Conservation (phyloP, 1,140 invertebrate species). For the Olivierus martensii region DNA sequence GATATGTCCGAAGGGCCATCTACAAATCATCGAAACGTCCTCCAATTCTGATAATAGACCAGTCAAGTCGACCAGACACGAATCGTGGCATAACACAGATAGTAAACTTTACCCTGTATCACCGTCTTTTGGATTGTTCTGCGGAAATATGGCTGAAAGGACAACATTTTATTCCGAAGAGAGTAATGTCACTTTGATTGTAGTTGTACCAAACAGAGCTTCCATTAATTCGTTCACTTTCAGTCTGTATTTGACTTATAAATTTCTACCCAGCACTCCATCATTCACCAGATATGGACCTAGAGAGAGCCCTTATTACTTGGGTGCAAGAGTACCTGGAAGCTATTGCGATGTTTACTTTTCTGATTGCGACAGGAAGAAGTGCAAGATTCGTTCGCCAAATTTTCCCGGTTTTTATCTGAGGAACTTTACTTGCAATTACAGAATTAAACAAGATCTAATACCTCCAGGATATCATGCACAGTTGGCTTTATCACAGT, state of each 20-base stretch:
- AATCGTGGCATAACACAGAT: no score
- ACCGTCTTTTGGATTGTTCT: slow-evolving; percentile 4
- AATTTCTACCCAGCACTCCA: slow-evolving; percentile 11
- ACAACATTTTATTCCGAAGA: slow-evolving; percentile 16
- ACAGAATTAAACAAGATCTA: slow-evolving; percentile 10
- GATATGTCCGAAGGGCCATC: neutral
- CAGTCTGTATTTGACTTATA: slow-evolving; percentile 12
- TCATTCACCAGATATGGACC: slow-evolving; percentile 4
- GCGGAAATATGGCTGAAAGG: slow-evolving; percentile 4
- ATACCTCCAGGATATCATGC: slow-evolving; percentile 13
- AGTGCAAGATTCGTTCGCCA: slow-evolving; percentile 17
- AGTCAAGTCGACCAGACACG: no score
- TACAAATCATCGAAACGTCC: neutral
- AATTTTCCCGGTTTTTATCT: slow-evolving; percentile 20
- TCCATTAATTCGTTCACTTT: slow-evolving; percentile 14
- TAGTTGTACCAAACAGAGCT: slow-evolving; percentile 14
- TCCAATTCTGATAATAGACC: no score
- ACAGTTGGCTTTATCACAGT: slow-evolving; percentile 12
- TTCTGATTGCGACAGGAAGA: slow-evolving; percentile 16
- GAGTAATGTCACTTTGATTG: slow-evolving; percentile 12
- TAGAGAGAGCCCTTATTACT: neutral
- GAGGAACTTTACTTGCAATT: slow-evolving; percentile 19
- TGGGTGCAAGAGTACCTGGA: slow-evolving; percentile 6
- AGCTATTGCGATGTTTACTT: slow-evolving; percentile 16
- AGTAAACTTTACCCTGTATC: no score